A percentile compares a stretch with the other conserved stretches of the same genome.
Conservation (phyloP, 92 coral and sea anemone species). For the Montipora capitata region DNA sequence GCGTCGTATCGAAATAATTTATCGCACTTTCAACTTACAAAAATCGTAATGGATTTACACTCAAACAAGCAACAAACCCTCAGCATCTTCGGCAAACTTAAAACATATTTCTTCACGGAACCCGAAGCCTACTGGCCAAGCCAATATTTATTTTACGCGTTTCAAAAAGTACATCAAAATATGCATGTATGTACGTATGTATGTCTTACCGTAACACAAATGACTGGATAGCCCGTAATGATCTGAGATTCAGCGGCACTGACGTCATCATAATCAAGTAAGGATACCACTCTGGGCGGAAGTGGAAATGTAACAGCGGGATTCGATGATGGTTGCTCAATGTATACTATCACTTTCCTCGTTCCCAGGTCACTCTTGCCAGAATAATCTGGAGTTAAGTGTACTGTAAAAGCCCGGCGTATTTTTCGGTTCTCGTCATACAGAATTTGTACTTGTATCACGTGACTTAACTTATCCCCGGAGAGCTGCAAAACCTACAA, state of each 20-base stretch:
- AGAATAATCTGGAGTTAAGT: slow-evolving; percentile 67
- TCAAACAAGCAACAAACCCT: no score
- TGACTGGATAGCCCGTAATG: slow-evolving; percentile 90
- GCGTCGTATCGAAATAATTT: no score
- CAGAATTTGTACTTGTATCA: slow-evolving; percentile 76
- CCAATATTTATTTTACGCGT: no score
- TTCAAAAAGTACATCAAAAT: no score
- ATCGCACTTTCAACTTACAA: no score
- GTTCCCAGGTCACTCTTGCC: slow-evolving; percentile 72
- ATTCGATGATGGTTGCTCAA: slow-evolving; percentile 76
- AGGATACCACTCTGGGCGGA: slow-evolving; percentile 90
- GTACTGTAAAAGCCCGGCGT: slow-evolving; percentile 93
- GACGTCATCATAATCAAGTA: slow-evolving; percentile 96
- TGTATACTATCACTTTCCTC: slow-evolving; percentile 86
- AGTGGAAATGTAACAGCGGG: slow-evolving; percentile 93
- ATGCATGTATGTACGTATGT: not conserved
- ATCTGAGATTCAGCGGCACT: slow-evolving; percentile 72
- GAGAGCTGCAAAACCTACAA: slow-evolving; percentile 80
- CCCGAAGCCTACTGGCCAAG: no score
- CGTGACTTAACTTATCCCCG: slow-evolving; percentile 67
- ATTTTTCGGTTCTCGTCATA: slow-evolving; percentile 81
- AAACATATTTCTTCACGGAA: no score
- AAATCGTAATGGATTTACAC: no score
- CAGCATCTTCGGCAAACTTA: no score
- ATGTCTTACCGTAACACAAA: slow-evolving; percentile 95